A percentile compares a stretch with the other conserved stretches of the same genome.
phyloP scores from a whole-genome alignment of 2,797 vertebrate genomes.

The Gymnopithys bicolor region DNA sequence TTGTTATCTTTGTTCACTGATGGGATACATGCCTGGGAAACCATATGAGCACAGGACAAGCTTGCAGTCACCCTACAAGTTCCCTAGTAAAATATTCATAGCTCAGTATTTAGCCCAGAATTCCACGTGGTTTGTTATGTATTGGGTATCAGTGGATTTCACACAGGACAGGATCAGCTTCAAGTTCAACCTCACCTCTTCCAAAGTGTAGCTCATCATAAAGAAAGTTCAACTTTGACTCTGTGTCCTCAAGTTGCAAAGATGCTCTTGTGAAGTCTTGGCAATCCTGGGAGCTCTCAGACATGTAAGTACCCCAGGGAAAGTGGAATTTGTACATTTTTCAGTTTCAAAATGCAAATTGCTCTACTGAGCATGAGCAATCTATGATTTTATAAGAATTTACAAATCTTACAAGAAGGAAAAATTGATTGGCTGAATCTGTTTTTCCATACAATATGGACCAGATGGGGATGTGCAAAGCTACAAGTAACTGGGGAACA shows the following conservation, averaged over 20 bases:
- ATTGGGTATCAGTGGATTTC: not conserved
- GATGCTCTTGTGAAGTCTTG: not conserved
- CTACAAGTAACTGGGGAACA: not conserved
- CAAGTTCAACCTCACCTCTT: not conserved
- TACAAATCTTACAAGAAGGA: not conserved
- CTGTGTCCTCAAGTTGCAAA: not conserved
- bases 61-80: not conserved
- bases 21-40: not conserved
- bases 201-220: not conserved
- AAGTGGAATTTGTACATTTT: not conserved
- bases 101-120: not conserved
- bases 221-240: not conserved
- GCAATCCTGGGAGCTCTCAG: not conserved
- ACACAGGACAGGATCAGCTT: not conserved
- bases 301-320: not conserved
- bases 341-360: not conserved
- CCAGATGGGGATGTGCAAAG: not conserved
- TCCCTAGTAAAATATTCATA: not conserved
- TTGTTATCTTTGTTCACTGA: not conserved
- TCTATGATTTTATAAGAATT: not conserved
- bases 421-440: not conserved
- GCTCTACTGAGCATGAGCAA: not conserved
- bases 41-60: not conserved
- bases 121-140: not conserved
- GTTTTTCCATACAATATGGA: not conserved